Evolutionary conservation across 2,797 vertebrate species (phyloP).

Genomic region (Periparus ater): DNA sequence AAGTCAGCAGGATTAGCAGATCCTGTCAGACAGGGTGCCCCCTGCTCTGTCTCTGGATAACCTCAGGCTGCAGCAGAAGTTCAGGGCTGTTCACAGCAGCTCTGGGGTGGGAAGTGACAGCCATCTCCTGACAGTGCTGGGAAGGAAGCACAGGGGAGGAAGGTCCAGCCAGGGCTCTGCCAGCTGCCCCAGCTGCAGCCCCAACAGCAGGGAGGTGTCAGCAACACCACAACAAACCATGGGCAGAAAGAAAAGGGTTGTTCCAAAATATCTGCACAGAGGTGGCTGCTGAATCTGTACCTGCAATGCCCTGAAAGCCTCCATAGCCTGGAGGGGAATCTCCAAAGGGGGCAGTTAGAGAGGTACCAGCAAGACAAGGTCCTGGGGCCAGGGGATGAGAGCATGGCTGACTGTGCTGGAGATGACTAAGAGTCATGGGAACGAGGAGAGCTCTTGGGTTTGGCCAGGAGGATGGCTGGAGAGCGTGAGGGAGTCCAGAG

Average conservation of each 20-base stretch:
- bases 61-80: background rate
- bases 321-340: background rate
- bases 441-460: background rate
- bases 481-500: background rate
- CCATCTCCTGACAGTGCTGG: background rate
- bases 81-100: background rate
- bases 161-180: background rate
- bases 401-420: background rate
- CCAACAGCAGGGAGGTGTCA: background rate
- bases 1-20: background rate
- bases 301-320: background rate
- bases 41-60: background rate
- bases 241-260: background rate
- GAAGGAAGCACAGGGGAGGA: background rate
- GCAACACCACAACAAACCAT: fast-evolving
- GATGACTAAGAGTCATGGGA: slow-evolving; percentile 63
- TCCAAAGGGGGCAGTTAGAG: background rate
- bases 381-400: slow-evolving; percentile 14
- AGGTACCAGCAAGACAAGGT: background rate
- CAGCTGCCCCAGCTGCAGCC: background rate
- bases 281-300: background rate
- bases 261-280: background rate
- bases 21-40: too few species aligned
- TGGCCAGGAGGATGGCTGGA: slow-evolving; percentile 34
- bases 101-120: background rate